Evolutionary conservation across 1,140 invertebrate genomes (phyloP).

Genomic region (Grapholita molesta): DNA sequence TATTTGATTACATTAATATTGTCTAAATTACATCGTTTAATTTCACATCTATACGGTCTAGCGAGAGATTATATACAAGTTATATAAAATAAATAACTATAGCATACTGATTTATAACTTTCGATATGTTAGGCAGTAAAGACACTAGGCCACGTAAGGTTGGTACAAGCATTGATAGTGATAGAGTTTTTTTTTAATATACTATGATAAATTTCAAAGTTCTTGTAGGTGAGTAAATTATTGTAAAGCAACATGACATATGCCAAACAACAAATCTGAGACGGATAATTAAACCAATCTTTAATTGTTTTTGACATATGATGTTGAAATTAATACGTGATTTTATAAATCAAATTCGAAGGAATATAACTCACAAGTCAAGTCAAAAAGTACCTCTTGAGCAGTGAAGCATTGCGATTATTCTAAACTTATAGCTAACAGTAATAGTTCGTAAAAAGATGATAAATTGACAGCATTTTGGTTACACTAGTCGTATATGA

Average conservation of each 20-base stretch:
- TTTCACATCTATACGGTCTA: constrained; percentile 40
- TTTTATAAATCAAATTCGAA: constrained; percentile 20
- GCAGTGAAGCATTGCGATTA: constrained; percentile 34
- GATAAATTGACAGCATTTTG: constrained; percentile 71
- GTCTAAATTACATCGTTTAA: constrained; percentile 57
- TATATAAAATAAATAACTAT: constrained; percentile 50
- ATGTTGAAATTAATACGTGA: constrained; percentile 1
- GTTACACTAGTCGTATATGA: constrained; percentile 53
- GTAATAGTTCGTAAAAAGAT: constrained; percentile 58
- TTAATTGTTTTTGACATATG: not conserved
- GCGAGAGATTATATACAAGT: constrained; percentile 50
- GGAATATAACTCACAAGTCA: constrained; percentile 25
- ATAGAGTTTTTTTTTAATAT: constrained; percentile 2
- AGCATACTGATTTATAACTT: constrained; percentile 51
- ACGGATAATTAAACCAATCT: not conserved
- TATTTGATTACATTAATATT: constrained; percentile 53
- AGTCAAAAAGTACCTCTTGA: constrained; percentile 24
- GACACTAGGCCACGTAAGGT: constrained; percentile 51
- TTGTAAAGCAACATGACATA: not conserved
- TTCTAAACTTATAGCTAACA: constrained; percentile 36
- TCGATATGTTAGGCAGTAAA: constrained; percentile 67
- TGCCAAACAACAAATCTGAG: constrained; percentile 20
- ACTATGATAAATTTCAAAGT: constrained; percentile 4
- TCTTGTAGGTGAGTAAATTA: not conserved
- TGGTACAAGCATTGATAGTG: constrained; percentile 18